A percentile compares a stretch with the other conserved stretches of the same genome.
These are phyloP conservation scores for Eristalinus aeneus DNA, from an alignment of 2,888 invertebrate genomes.

Conservation along the genomic window DNA sequence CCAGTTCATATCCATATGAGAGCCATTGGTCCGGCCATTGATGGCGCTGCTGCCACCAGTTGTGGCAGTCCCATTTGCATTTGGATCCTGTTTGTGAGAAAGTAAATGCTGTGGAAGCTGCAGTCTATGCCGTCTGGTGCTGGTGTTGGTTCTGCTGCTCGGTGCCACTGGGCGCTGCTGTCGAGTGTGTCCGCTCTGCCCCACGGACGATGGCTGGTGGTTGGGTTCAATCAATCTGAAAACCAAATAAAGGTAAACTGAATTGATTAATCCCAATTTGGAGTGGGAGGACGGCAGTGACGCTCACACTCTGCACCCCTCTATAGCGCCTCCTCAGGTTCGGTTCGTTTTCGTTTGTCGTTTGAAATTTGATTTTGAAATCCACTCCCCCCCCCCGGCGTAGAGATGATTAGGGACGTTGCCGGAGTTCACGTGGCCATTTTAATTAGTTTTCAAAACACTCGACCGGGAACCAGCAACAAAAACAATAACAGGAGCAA, in stretches of 20 bases:
- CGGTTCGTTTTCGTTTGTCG: slow-evolving; percentile 25
- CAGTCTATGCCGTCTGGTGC: slow-evolving; percentile 6
- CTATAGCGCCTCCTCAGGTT: neutral
- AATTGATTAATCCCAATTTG: slow-evolving; percentile 67
- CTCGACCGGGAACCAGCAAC: neutral
- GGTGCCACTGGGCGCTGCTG: neutral
- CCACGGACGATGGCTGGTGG: slow-evolving; percentile 31
- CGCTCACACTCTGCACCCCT: neutral
- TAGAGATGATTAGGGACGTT: slow-evolving; percentile 52
- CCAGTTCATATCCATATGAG: slow-evolving; percentile 48
- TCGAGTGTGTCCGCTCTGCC: neutral
- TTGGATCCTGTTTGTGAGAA: slow-evolving; percentile 58
- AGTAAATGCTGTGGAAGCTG: slow-evolving; percentile 53
- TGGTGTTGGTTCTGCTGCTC: neutral
- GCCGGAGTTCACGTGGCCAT: slow-evolving; percentile 49
- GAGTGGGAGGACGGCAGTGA: slow-evolving; percentile 11
- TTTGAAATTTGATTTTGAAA: slow-evolving; percentile 54
- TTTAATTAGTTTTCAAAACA: slow-evolving; percentile 47
- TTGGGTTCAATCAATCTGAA: slow-evolving; percentile 67
- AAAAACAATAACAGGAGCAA: too few species aligned
- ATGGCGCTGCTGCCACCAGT: neutral
- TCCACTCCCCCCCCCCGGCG: neutral
- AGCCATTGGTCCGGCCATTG: slow-evolving; percentile 43
- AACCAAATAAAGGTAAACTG: slow-evolving; percentile 67
- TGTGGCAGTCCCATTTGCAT: slow-evolving; percentile 59